Percentiles rank a stretch among this genome's conserved stretches.
phyloP scores from a whole-genome alignment of 2,888 invertebrate genomes.

The Gymnocheta viridis region DNA sequence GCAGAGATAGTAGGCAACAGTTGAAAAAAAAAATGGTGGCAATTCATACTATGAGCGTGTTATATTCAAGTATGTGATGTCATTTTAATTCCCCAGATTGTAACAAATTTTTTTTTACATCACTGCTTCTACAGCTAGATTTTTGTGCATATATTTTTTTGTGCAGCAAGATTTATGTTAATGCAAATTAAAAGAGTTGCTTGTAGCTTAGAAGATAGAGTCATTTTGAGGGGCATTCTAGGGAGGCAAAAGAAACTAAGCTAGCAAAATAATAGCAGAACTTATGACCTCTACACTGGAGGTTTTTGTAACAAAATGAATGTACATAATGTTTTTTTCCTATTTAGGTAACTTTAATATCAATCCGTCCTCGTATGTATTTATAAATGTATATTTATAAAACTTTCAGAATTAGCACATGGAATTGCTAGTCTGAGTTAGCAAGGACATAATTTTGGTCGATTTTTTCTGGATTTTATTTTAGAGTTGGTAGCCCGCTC shows the following conservation, averaged over 20 bases:
- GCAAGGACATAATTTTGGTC: too few relatives aligned
- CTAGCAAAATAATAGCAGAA: background rate
- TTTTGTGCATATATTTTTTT: slow-evolving; percentile 17
- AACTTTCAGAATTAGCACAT: too few relatives aligned
- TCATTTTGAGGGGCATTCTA: background rate
- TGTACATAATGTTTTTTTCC: too few relatives aligned
- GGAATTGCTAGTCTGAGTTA: too few relatives aligned
- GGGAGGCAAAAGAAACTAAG: background rate
- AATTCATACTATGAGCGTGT: slow-evolving; percentile 37
- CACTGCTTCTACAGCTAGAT: slow-evolving; percentile 24
- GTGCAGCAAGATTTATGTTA: slow-evolving; percentile 39
- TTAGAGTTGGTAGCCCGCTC: too few relatives aligned
- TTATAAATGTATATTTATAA: too few relatives aligned
- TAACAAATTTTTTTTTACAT: slow-evolving; percentile 61
- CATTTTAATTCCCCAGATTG: slow-evolving; percentile 59
- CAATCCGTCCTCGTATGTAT: too few relatives aligned
- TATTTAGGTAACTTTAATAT: too few relatives aligned
- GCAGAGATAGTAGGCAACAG: background rate
- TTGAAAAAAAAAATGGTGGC: background rate
- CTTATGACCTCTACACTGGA: too few relatives aligned
- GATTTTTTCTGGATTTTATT: too few relatives aligned
- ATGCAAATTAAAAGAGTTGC: slow-evolving; percentile 45
- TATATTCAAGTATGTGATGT: slow-evolving; percentile 47
- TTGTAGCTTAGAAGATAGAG: background rate
- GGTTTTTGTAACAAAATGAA: too few relatives aligned